phyloP scores from a whole-genome alignment of 2,888 invertebrate species.

The Mayetiola destructor region DNA sequence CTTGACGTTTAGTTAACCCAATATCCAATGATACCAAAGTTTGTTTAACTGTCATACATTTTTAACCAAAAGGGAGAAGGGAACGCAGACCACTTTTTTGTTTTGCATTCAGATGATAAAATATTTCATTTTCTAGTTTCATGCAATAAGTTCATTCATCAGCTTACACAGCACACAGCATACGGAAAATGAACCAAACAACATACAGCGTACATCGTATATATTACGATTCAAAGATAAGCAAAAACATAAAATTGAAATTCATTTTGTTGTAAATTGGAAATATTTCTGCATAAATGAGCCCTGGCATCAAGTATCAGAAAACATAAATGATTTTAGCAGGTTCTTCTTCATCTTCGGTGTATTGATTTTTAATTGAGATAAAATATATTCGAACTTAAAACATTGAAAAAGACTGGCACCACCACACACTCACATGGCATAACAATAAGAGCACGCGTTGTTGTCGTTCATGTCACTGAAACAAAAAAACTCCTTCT shows the following conservation, averaged over 20 bases:
- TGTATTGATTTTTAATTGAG: conserved; percentile 10
- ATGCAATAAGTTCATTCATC: conserved; percentile 9
- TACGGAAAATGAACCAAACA: not conserved
- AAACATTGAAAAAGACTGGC: not conserved
- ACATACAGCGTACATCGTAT: not conserved
- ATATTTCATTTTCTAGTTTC: not conserved
- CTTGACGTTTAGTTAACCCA: conserved; percentile 1
- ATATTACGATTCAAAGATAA: not conserved
- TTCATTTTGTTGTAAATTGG: not conserved
- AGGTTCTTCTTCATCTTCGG: not conserved
- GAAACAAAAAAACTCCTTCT: not conserved
- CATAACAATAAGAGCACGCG: too few relatives aligned
- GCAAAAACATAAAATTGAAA: not conserved
- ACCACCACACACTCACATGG: too few relatives aligned
- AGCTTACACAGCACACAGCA: not conserved
- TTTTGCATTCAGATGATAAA: not conserved
- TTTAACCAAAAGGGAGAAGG: too few relatives aligned
- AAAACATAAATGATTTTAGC: too few relatives aligned
- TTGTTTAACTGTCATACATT: too few relatives aligned
- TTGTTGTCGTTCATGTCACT: too few relatives aligned
- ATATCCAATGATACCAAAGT: too few relatives aligned
- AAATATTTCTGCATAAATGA: too few relatives aligned
- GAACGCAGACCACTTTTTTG: too few relatives aligned
- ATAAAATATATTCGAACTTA: not conserved
- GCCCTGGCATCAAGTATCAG: not conserved